Percentiles rank a stretch among this genome's conserved stretches.
Evolutionary conservation across 1,140 invertebrate species (phyloP).

Genomic region (Drosophila lini): DNA sequence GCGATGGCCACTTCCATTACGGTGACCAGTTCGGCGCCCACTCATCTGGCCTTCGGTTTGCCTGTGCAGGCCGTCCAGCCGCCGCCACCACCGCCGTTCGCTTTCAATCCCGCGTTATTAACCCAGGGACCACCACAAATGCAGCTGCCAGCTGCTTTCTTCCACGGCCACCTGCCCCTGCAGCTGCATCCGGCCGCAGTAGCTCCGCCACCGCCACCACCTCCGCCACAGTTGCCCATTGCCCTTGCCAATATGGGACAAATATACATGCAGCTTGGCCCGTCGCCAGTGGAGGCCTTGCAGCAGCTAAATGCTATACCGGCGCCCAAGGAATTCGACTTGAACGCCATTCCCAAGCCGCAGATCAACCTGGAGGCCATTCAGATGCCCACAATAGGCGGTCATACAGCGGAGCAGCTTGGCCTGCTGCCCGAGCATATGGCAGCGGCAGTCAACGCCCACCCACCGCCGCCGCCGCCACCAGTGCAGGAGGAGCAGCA

Average conservation of each 20-base stretch:
- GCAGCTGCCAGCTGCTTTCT: slow-evolving; percentile 61
- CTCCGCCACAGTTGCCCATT: slow-evolving; percentile 75
- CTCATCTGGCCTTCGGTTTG: slow-evolving; percentile 69
- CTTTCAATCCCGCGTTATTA: slow-evolving; percentile 83
- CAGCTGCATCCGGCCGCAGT: slow-evolving; percentile 71
- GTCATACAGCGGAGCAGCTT: slow-evolving; percentile 46
- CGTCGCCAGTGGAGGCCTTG: slow-evolving; percentile 64
- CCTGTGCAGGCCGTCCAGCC: slow-evolving; percentile 73
- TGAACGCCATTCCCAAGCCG: slow-evolving; percentile 83
- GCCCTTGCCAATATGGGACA: slow-evolving; percentile 66
- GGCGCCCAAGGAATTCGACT: slow-evolving; percentile 79
- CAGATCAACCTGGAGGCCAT: slow-evolving; percentile 78
- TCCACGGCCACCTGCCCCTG: slow-evolving; percentile 64
- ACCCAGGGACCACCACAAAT: slow-evolving; percentile 67
- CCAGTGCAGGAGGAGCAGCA: slow-evolving; percentile 51
- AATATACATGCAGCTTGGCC: slow-evolving; percentile 76
- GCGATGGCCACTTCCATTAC: slow-evolving; percentile 47
- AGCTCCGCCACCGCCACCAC: slow-evolving; percentile 75
- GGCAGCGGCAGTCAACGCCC: slow-evolving; percentile 31
- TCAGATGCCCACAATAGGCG: slow-evolving; percentile 66
- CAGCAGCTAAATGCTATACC: slow-evolving; percentile 80
- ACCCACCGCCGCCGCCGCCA: slow-evolving; percentile 64
- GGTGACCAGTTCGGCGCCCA: slow-evolving; percentile 66
- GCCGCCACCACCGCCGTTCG: slow-evolving; percentile 82
- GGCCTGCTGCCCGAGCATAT: slow-evolving; percentile 51